Conservation (phyloP, 1,140 invertebrate genomes). For the Druon quercuslanigerum region DNA sequence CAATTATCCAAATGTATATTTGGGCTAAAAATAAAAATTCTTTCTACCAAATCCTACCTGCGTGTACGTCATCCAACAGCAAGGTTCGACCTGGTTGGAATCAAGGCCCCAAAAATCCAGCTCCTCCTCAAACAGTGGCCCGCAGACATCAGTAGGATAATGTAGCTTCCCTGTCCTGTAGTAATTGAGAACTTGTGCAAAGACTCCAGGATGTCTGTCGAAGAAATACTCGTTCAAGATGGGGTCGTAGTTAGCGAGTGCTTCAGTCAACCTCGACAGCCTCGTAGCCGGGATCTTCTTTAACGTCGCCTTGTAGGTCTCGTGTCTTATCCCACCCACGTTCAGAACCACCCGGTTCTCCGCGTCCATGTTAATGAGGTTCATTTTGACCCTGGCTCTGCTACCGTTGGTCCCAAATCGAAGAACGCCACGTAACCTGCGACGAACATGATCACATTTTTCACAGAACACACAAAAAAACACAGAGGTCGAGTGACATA, state of each 20-base stretch:
- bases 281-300: slow-evolving; percentile 97
- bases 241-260: slow-evolving; percentile 95
- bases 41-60: slow-evolving; percentile 79
- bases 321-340: slow-evolving; percentile 97
- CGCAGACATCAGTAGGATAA: slow-evolving; percentile 98
- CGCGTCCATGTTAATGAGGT: slow-evolving; percentile 71
- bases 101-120: slow-evolving; percentile 97
- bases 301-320: slow-evolving; percentile 94
- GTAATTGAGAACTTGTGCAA: slow-evolving; percentile 95
- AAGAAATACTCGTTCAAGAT: slow-evolving; percentile 99
- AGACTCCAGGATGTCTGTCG: slow-evolving; percentile 97
- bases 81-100: slow-evolving; percentile 96
- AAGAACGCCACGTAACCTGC: slow-evolving; percentile 65
- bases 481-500: too few species aligned
- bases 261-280: slow-evolving; percentile 91
- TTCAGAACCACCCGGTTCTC: slow-evolving; percentile 96
- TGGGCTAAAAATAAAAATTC: too few species aligned
- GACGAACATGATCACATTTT: slow-evolving; percentile 35
- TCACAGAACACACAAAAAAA: too few species aligned
- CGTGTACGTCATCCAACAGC: slow-evolving; percentile 99
- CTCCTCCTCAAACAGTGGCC: slow-evolving; percentile 98
- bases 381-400: slow-evolving; percentile 71
- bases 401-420: slow-evolving; percentile 68
- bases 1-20: too few species aligned
- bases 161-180: slow-evolving; percentile 98